Conservation (phyloP, 2,888 invertebrate genomes). For the Acrobeloides nanus region DNA sequence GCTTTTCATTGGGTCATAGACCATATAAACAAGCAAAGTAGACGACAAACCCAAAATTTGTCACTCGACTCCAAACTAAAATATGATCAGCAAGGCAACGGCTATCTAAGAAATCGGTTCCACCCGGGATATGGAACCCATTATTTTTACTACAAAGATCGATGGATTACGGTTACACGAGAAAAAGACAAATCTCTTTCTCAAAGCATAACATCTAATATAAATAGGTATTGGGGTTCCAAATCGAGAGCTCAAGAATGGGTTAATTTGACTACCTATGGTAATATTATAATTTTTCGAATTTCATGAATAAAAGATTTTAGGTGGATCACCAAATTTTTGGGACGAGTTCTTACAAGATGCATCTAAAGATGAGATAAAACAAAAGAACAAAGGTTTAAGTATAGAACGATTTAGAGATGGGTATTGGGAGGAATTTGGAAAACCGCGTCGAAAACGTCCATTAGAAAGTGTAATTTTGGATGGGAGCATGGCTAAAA, state of each 20-base stretch:
- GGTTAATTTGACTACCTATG: constrained; percentile 49
- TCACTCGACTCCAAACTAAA: constrained; percentile 28
- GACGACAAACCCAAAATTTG: constrained; percentile 31
- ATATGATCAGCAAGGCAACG: constrained; percentile 43
- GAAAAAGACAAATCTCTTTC: too few species aligned
- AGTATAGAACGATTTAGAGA: too few species aligned
- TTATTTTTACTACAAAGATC: constrained; percentile 40
- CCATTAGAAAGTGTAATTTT: constrained; percentile 69
- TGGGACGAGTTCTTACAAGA: constrained; percentile 30
- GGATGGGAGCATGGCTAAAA: constrained; percentile 69
- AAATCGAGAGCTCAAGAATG: constrained; percentile 52
- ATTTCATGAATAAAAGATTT: constrained; percentile 2
- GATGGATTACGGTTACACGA: constrained; percentile 13
- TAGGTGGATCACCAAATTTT: constrained; percentile 16
- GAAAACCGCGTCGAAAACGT: constrained; percentile 59
- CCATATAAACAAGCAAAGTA: constrained; percentile 44
- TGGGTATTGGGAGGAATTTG: constrained; percentile 95
- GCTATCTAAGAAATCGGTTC: constrained; percentile 32
- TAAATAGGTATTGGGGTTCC: constrained; percentile 36
- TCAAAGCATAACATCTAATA: too few species aligned
- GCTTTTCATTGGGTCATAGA: constrained; percentile 49
- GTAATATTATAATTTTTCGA: constrained; percentile 16
- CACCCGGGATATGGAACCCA: constrained; percentile 48
- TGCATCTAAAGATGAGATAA: constrained; percentile 42
- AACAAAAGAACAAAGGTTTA: too few species aligned